These are phyloP conservation scores for Cryptotermes secundus DNA, from an alignment of 1,140 invertebrate genomes.

Conservation along the genomic window DNA sequence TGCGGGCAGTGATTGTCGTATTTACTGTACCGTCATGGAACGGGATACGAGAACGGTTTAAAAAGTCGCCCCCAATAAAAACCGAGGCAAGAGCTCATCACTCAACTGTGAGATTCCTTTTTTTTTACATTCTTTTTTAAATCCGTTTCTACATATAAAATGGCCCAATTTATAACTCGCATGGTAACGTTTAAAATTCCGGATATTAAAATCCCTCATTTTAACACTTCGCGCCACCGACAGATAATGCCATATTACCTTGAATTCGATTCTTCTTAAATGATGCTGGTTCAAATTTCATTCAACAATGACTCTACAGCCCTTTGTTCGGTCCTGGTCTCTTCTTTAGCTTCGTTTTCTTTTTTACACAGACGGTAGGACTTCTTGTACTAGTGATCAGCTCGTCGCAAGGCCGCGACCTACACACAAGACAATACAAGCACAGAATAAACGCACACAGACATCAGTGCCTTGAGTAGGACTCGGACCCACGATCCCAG, in stretches of 20 bases:
- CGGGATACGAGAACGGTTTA: not conserved
- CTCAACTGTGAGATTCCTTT: not conserved
- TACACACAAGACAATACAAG: too few species aligned
- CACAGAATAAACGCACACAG: too few species aligned
- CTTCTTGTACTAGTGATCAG: too few species aligned
- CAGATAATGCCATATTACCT: not conserved
- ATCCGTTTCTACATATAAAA: not conserved
- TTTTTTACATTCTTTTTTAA: not conserved
- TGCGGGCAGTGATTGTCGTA: conserved; percentile 13
- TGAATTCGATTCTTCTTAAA: not conserved
- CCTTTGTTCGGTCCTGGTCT: too few species aligned
- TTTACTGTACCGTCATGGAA: not conserved
- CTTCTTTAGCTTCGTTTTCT: too few species aligned
- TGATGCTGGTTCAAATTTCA: too few species aligned
- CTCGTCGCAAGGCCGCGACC: too few species aligned
- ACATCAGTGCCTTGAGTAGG: too few species aligned
- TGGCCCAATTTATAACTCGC: not conserved
- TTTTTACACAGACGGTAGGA: too few species aligned
- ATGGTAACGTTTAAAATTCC: not conserved
- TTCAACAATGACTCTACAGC: too few species aligned
- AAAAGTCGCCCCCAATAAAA: conserved; percentile 12
- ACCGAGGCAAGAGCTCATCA: conserved; percentile 2
- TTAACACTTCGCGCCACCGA: not conserved
- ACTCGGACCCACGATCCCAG: too few species aligned
- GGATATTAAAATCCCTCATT: not conserved